These are phyloP conservation scores for Cinclus cinclus DNA, from an alignment of 2,113 vertebrate genomes.

Conservation along the genomic window DNA sequence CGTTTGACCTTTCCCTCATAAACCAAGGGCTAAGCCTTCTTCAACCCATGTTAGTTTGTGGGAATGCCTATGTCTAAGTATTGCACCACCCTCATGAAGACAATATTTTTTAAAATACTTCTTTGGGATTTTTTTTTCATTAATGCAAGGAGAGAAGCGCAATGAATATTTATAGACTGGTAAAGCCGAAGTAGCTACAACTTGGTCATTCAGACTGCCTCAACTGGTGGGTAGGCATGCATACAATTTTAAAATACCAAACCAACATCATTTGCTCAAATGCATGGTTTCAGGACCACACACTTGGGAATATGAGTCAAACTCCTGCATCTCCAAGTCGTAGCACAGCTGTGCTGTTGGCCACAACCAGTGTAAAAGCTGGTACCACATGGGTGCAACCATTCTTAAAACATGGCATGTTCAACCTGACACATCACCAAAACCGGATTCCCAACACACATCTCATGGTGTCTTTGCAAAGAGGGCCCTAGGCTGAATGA, in stretches of 20 bases:
- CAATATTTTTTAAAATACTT: not conserved
- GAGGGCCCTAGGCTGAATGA: not conserved
- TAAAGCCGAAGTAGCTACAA: not conserved
- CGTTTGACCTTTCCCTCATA: not conserved
- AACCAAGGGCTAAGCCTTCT: not conserved
- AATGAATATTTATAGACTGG: not conserved
- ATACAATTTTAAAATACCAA: not conserved
- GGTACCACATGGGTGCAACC: not conserved
- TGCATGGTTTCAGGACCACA: not conserved
- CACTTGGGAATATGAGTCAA: not conserved
- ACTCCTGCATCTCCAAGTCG: rapidly evolving
- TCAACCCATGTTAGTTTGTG: constrained; percentile 1
- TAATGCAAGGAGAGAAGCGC: not conserved
- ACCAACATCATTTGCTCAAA: not conserved
- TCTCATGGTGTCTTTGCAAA: not conserved
- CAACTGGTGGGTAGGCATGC: not conserved
- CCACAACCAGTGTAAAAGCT: rapidly evolving
- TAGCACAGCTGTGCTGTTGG: not conserved
- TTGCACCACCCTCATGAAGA: not conserved
- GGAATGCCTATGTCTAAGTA: not conserved
- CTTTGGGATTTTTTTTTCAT: not conserved
- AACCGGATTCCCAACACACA: not conserved
- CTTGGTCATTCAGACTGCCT: not conserved
- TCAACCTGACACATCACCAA: not conserved
- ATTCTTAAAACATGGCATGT: rapidly evolving